phyloP scores from a whole-genome alignment of 2,888 invertebrate genomes.

The Raillietiella orientalis region DNA sequence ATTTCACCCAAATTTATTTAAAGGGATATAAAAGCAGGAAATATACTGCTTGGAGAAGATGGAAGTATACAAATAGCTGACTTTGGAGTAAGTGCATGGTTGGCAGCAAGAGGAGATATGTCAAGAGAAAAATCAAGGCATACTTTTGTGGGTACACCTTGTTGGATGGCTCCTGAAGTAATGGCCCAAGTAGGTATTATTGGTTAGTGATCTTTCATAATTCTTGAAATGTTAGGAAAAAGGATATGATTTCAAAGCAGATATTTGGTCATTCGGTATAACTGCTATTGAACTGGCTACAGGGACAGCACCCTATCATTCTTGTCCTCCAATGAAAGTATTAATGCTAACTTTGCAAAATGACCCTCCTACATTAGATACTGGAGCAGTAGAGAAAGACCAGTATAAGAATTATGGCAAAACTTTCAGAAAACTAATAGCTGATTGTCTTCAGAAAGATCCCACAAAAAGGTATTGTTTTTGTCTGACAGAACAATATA shows the following conservation, averaged over 20 bases:
- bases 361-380: conserved; percentile 84
- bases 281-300: conserved; percentile 97
- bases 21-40: conserved; percentile 90
- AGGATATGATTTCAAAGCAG: conserved; percentile 94
- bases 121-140: conserved; percentile 80
- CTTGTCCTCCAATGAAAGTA: conserved; percentile 92
- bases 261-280: conserved; percentile 75
- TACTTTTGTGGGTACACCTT: conserved; percentile 94
- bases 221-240: conserved; percentile 29
- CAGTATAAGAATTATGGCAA: conserved; percentile 94
- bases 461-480: conserved; percentile 34
- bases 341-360: conserved; percentile 92
- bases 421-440: conserved; percentile 83
- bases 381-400: conserved; percentile 78
- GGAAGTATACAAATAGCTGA: conserved; percentile 93
- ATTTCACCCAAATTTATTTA: conserved; percentile 8
- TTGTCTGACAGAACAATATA: too few relatives aligned
- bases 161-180: conserved; percentile 99
- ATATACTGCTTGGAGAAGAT: conserved; percentile 83
- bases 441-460: conserved; percentile 85
- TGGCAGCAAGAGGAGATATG: conserved; percentile 72
- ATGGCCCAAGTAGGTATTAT: conserved; percentile 54
- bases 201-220: background rate
- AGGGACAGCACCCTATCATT: conserved; percentile 82
- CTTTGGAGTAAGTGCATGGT: conserved; percentile 93